phyloP scores from a whole-genome alignment of 2,113 vertebrate species.

The Lagenorhynchus albirostris region DNA sequence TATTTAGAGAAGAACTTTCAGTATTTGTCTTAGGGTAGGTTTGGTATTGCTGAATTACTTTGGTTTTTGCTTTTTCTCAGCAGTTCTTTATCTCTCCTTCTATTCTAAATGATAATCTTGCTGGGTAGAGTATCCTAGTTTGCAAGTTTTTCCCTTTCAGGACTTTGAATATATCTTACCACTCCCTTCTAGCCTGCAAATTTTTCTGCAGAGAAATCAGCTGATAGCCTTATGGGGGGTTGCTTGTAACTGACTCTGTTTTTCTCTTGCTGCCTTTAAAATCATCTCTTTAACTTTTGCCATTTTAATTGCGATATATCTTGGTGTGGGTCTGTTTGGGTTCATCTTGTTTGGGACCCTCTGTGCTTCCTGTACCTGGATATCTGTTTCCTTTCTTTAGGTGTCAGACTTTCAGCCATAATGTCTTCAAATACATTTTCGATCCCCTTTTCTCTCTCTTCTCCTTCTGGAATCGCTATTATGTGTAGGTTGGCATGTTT shows the following conservation, averaged over 20 bases:
- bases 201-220: not conserved
- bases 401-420: not conserved
- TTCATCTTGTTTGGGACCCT: not conserved
- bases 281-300: too few species aligned
- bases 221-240: not conserved
- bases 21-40: not conserved
- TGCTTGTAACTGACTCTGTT: not conserved
- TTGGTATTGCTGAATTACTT: not conserved
- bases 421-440: not conserved
- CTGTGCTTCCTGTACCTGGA: not conserved
- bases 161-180: not conserved
- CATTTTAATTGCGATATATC: rapidly evolving
- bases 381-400: not conserved
- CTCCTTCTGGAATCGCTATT: not conserved
- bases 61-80: not conserved
- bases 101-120: not conserved
- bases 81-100: not conserved
- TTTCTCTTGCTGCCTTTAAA: not conserved
- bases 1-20: not conserved
- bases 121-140: not conserved
- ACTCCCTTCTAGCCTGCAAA: not conserved
- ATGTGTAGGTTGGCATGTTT: not conserved
- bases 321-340: not conserved
- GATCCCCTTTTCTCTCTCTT: not conserved
- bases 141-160: not conserved